Conservation (phyloP, 2,888 invertebrate genomes). For the Lobophora halterata region DNA sequence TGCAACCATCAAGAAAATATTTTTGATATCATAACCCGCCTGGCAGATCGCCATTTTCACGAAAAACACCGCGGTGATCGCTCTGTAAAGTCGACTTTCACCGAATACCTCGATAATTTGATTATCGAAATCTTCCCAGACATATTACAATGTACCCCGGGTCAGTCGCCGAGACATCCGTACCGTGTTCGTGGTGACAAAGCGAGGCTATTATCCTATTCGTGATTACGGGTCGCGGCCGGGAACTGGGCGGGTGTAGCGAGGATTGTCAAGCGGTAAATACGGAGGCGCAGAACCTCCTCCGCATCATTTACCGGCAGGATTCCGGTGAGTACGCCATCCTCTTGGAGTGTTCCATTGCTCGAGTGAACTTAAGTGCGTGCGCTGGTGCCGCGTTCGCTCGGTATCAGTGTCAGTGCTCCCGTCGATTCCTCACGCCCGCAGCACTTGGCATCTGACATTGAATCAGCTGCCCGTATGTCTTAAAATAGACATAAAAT, state of each 20-base stretch:
- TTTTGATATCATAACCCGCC: constrained; percentile 38
- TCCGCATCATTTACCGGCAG: constrained; percentile 77
- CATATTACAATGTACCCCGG: constrained; percentile 63
- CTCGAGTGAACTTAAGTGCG: too few relatives aligned
- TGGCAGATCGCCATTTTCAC: constrained; percentile 40
- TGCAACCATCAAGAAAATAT: constrained; percentile 47
- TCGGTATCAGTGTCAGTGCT: constrained; percentile 4
- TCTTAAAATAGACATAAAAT: constrained; percentile 79
- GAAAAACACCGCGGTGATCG: constrained; percentile 38
- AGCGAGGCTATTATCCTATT: constrained; percentile 77
- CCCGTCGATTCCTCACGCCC: constrained; percentile 24
- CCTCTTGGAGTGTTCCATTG: constrained; percentile 15
- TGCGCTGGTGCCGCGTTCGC: constrained; percentile 2
- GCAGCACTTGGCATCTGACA: constrained; percentile 62
- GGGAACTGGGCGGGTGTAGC: constrained; percentile 72
- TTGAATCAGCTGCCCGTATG: constrained; percentile 74
- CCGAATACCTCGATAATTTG: constrained; percentile 72
- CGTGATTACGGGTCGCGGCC: constrained; percentile 71
- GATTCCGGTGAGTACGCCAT: constrained; percentile 74
- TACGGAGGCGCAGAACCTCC: constrained; percentile 77
- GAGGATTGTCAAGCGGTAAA: constrained; percentile 77
- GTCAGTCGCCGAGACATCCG: constrained; percentile 57
- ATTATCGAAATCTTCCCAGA: constrained; percentile 61
- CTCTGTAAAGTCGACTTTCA: constrained; percentile 63
- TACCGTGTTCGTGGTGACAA: constrained; percentile 73